Base-by-base conservation (phyloP, 2,888 invertebrate genomes). In the Chymomyza fuscimana region DNA sequence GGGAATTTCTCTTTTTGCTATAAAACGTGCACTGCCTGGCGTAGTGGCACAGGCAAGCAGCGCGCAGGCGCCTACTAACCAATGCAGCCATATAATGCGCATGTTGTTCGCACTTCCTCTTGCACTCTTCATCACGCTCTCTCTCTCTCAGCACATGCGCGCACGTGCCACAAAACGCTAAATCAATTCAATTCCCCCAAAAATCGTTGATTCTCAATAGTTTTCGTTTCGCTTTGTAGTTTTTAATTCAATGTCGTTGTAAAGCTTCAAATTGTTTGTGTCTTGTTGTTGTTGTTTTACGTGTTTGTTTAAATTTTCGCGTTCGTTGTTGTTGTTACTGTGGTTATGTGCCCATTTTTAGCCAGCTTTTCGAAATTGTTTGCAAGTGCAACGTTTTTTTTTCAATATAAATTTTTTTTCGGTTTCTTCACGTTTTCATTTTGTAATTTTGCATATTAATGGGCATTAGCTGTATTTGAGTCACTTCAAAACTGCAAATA, bases 1-100 rank as follows among this genome's bases (percentile, higher is more conserved):
- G 70, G 52, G 59, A 36, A 74, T 86, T 84, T 88, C 88, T 79
- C 85, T 86, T 85, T 87, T 86, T 32, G 75, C 73, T 77, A 89
- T 76, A 69, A 81, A 80, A 80, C 84, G 88, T 84, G 87, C 77
- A 73, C 73, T 76, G 58, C 80, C 76, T 63, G 74, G 58, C 61
- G 76, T 74, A 63, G 70, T 63, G 58, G 69, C 63, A 69, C 74
- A 69, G 63, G 58, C 71, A 50, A 78, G 29, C 69, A 82, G 16
- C 60, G 73, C 54, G 50, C 73, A 72, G 60, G 63, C 74, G 72
- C 74, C 72, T 70, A 76, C 54, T 15, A 51, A 51, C 1, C 52
- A 40, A 1, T 22, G 36, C 63, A 63, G 62, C 63, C 60, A 56
- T 32, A 12, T 29, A 58, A 12, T 56, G 60, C 15, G 58, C 59